phyloP scores from a whole-genome alignment of 2,113 vertebrate genomes.

The Melanerpes formicivorus region DNA sequence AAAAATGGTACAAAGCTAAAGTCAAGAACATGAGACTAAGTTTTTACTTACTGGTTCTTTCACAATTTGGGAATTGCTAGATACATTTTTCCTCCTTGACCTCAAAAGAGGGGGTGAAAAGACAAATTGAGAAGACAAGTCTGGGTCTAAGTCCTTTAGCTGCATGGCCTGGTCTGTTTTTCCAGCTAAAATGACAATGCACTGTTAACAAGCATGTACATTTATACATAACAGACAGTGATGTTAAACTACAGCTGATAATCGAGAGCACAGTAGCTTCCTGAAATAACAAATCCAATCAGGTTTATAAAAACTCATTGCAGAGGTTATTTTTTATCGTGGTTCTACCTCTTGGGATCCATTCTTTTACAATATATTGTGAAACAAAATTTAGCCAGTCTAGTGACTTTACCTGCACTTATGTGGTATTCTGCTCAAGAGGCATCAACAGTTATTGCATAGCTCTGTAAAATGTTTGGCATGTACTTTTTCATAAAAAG shows the following conservation, averaged over 20 bases:
- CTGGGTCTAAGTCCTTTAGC: slow-evolving; percentile 69
- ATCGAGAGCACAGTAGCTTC: background rate
- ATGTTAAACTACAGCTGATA: background rate
- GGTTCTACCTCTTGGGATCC: background rate
- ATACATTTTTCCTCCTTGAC: slow-evolving; percentile 63
- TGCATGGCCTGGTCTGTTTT: slow-evolving; percentile 62
- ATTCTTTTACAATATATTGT: background rate
- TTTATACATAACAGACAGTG: background rate
- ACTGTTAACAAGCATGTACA: background rate
- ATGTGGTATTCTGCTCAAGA: background rate
- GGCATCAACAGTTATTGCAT: background rate
- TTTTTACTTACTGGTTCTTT: slow-evolving; percentile 68
- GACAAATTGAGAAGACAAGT: slow-evolving; percentile 75
- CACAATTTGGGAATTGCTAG: slow-evolving; percentile 28
- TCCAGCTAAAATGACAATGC: slow-evolving; percentile 63
- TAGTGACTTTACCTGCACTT: background rate
- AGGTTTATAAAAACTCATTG: background rate
- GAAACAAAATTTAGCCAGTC: background rate
- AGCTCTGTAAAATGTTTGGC: background rate
- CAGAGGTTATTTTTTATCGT: background rate
- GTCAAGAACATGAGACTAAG: background rate
- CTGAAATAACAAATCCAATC: background rate
- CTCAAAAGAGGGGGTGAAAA: slow-evolving; percentile 81
- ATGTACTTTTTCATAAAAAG: background rate
- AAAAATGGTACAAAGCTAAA: background rate